Evolutionary conservation across 2,113 vertebrate species (phyloP), one percentile per base, ranked within the genome.

Genomic region (Sclerurus mexicanus): DNA sequence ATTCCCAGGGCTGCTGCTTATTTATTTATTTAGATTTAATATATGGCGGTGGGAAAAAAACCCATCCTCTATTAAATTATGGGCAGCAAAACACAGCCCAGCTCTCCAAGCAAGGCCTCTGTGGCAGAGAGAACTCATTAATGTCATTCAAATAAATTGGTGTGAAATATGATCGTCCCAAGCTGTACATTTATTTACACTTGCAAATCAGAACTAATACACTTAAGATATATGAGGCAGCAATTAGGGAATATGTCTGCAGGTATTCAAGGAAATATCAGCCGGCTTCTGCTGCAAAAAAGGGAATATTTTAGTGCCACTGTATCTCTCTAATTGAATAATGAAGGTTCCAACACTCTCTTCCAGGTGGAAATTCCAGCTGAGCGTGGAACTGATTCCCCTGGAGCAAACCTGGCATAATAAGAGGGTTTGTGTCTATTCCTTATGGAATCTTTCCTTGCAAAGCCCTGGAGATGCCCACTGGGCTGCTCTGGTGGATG

Each of bases 71-170:
- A 52, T 78, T 88, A 85, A 87, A 93, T 95, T 78, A 62, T 8
- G 67, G 73, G 89, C 62, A 90, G 89, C 64, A 71, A 87, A 94
- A 66, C 85, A 80, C 69, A 94, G 83, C 44, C 49, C 74, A 33
- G 73, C 47, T 94, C 87, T 79, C 77, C 27, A 33, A 88, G 85
- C 66, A 31, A 87, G 64, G 74, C 87, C 87, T 94, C 81, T 12
- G 66, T 14, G 85, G 94, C 62, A 76, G 94, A 64, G 67, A 81
- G 87, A 93, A 63, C 95, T 97, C 96, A 96, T 97, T 96, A 97
- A 89, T 56, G 96, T 96, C 95, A 95, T 85, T 97, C 97, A 96
- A 96, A 96, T 89, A 96, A 97, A 97, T 97, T 96, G 95, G 97
- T 93, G 95, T 97, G 95, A 97, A 97, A 96, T 96, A 94, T 22